Evolutionary conservation across 2,888 invertebrate species (phyloP), one percentile per base, ranked within the genome.

Genomic region (Acrocyrtus sp.): DNA sequence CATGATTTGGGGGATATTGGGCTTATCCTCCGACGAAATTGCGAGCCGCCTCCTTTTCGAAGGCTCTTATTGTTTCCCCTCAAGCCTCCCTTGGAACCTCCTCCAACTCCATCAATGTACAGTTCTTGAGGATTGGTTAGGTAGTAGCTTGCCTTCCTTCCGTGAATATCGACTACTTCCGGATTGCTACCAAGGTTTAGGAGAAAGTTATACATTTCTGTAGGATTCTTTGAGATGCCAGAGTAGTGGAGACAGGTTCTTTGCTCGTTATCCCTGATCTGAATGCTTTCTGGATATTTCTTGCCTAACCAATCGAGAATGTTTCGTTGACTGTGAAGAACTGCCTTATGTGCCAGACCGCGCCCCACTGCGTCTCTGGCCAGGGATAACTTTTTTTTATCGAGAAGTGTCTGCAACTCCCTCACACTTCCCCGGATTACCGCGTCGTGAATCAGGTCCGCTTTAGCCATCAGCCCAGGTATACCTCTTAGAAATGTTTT

Each of bases 291-390:
- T 0, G 92, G 91, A 83, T 88, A 90, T 82, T 89, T 88, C n/a
- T 86, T 85, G 1, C 90, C 87, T 0, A 94, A 87, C 87, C 90
- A 93, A 76, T 89, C 88, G 15, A 90, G 88, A 72, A 94, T 90
- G 76, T 91, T 90, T 80, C 87, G 88, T 82, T 90, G 89, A 83
- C 91, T 91, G 83, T 91, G 89, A 83, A 90, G 91, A 15, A 94
- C 89, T 0, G 93, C 93, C 81, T 93, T 93, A 84, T 94, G 94
- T 26, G 94, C 85, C 43, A 94, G 85, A 0, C 91, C 91, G 12
- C 89, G 89, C 0, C 92, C 92, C 0, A 89, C 87, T 60, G 89
- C 87, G 83, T 92, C 92, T 80, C 89, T 89, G 57, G 91, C 90
- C 48, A 87, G 81, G 0, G 87, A 87, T 68, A 89, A 82, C 78